Evolutionary conservation across 2,888 invertebrate genomes (phyloP).

Genomic region (Eristalis arbustorum): DNA sequence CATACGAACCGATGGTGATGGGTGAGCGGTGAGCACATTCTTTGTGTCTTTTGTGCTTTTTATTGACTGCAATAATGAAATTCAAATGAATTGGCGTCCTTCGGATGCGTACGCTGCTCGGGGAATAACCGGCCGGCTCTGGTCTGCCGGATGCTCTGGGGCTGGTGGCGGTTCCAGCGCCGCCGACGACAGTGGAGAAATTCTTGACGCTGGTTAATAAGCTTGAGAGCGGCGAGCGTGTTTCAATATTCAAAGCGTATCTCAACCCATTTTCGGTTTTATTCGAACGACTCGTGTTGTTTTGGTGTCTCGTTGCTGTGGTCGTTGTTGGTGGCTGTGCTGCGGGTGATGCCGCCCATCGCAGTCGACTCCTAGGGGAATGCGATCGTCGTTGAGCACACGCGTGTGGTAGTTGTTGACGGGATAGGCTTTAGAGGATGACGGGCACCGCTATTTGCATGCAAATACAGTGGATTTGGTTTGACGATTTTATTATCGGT

Average conservation of each 20-base stretch:
- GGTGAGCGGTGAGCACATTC: neutral
- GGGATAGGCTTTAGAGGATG: neutral
- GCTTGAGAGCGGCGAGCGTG: neutral
- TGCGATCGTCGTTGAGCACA: neutral
- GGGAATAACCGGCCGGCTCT: neutral
- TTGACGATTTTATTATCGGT: neutral
- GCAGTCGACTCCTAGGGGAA: neutral
- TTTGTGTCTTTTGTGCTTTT: neutral
- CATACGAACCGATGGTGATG: neutral
- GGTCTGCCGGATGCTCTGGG: neutral
- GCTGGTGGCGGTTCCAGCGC: too few relatives aligned
- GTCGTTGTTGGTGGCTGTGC: neutral
- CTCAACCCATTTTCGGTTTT: neutral
- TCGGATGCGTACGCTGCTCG: neutral
- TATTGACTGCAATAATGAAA: slow-evolving; percentile 23
- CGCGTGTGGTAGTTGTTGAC: neutral
- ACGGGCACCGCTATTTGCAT: neutral
- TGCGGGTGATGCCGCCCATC: too few relatives aligned
- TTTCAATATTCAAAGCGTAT: neutral
- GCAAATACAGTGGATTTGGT: neutral
- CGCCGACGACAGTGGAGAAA: neutral
- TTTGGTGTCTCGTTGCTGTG: neutral
- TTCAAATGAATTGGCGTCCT: slow-evolving; percentile 43
- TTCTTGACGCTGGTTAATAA: neutral
- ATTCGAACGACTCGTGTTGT: neutral